These are phyloP conservation scores for Pocota personata DNA, from an alignment of 2,888 invertebrate species.

Conservation along the genomic window DNA sequence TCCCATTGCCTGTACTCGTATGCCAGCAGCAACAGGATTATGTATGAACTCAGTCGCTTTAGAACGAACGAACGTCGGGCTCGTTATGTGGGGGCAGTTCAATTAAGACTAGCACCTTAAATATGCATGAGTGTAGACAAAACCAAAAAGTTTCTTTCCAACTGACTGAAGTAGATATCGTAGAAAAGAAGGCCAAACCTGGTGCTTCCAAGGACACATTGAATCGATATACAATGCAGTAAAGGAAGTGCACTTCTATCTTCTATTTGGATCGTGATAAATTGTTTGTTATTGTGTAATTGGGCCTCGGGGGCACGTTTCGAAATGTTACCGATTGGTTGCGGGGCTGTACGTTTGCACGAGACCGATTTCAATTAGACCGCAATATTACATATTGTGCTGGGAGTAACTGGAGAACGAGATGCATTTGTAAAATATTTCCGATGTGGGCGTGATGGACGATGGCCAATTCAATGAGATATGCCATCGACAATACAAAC, in stretches of 20 bases:
- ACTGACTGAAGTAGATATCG: neutral
- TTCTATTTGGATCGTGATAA: constrained; percentile 11
- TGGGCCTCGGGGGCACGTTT: constrained; percentile 26
- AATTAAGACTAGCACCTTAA: constrained; percentile 26
- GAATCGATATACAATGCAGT: constrained; percentile 38
- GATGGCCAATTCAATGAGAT: constrained; percentile 16
- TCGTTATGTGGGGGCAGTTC: neutral
- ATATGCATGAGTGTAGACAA: constrained; percentile 27
- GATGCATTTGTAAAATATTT: constrained; percentile 6
- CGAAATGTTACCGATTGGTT: neutral
- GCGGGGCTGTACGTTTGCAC: neutral
- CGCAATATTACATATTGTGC: constrained; percentile 14
- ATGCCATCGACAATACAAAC: neutral
- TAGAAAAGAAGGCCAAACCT: constrained; percentile 24
- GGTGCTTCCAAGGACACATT: constrained; percentile 1
- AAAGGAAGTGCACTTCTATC: constrained; percentile 28
- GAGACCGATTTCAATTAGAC: constrained; percentile 33
- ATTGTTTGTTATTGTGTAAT: constrained; percentile 43
- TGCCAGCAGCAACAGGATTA: neutral
- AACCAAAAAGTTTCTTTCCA: constrained; percentile 18
- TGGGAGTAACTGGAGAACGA: neutral
- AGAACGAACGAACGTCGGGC: constrained; percentile 2
- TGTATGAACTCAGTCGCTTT: neutral
- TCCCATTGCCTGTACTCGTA: neutral
- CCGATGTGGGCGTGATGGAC: neutral